These are phyloP conservation scores for Sebastes taczanowskii DNA, from an alignment of 2,797 vertebrate species.

Conservation along the genomic window DNA sequence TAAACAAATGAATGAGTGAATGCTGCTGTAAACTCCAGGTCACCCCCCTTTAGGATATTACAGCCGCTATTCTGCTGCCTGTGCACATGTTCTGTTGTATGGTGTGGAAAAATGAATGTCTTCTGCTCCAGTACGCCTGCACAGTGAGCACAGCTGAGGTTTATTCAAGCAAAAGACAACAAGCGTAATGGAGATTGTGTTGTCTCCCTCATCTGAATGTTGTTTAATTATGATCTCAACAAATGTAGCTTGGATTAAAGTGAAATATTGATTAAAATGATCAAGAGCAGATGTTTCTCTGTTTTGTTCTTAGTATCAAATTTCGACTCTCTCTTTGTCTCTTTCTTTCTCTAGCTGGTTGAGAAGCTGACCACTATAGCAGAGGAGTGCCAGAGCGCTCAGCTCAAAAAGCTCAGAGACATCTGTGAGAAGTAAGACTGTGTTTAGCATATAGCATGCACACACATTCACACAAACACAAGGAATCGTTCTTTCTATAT, in stretches of 20 bases:
- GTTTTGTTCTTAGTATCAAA: not conserved
- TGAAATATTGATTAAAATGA: not conserved
- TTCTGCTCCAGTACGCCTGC: slow-evolving; percentile 47
- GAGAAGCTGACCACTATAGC: slow-evolving; percentile 94
- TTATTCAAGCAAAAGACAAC: slow-evolving; percentile 24
- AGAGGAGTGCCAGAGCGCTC: slow-evolving; percentile 94
- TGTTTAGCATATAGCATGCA: not conserved
- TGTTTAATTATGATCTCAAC: not conserved
- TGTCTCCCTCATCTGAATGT: not conserved
- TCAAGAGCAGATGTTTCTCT: not conserved
- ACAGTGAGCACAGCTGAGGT: slow-evolving; percentile 48
- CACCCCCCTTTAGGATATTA: slow-evolving; percentile 1
- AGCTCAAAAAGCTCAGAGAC: slow-evolving; percentile 95
- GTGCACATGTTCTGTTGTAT: slow-evolving; percentile 18
- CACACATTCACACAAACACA: not conserved
- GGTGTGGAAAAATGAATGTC: slow-evolving; percentile 55
- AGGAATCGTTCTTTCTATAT: not conserved
- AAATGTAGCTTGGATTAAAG: not conserved
- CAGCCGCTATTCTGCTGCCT: slow-evolving; percentile 22
- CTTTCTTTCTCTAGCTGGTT: slow-evolving; percentile 84
- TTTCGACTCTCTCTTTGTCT: not conserved
- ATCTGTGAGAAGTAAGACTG: slow-evolving; percentile 92
- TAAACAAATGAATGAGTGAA: slow-evolving; percentile 6
- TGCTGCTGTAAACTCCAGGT: not conserved
- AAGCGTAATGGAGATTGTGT: not conserved